Base-by-base conservation (phyloP, 2,797 vertebrate genomes). In the Sebastes miniatus region DNA sequence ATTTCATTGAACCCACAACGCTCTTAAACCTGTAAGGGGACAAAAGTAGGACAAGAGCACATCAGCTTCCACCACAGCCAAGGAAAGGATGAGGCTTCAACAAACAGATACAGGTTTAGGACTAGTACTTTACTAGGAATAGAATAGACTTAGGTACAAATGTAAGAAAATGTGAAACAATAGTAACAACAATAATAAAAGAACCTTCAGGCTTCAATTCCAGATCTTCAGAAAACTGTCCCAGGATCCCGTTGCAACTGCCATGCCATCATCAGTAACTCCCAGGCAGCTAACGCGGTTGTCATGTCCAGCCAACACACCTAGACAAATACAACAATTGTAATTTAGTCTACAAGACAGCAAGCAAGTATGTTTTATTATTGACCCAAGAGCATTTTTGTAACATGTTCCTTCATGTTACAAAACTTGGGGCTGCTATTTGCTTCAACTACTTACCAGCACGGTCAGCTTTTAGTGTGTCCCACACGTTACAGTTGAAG, bases 201-300 rank as follows among this genome's bases (percentile, higher is more conserved):
- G 65, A 88, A 97, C 97, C 96, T 96, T 96, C 95, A 95, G 95
- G 90, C 82, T 94, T 99, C 96, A 99, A 97, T 99, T 99, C 99
- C 99, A 99, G 96, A 99, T 99, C 97, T 99, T 99, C 95, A 99
- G 98, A 96, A 99, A 99, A 95, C 98, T 99, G 95, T 99, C 98
- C 98, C 98, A 99, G 85, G 99, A 99, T 91, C 99, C 99, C 77
- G 98, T 99, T 84, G 99, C 99, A 93, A 99, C 98, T 66, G 99
- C 99, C 99, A 99, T 99, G 76, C 99, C 99, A 80, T 99, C 98
- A 75, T 99, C 99, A 87, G 99, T 99, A 86, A 99, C 99, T 13
- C 99, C 99, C 96, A 99, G 96, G 96, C 99, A 99, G 94, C 99
- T 99, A 91, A 99, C 99, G 52, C 99, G 97, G 96, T 99, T 99